Conservation (phyloP, 1,140 invertebrate species). For the Drosophila oshimai region DNA sequence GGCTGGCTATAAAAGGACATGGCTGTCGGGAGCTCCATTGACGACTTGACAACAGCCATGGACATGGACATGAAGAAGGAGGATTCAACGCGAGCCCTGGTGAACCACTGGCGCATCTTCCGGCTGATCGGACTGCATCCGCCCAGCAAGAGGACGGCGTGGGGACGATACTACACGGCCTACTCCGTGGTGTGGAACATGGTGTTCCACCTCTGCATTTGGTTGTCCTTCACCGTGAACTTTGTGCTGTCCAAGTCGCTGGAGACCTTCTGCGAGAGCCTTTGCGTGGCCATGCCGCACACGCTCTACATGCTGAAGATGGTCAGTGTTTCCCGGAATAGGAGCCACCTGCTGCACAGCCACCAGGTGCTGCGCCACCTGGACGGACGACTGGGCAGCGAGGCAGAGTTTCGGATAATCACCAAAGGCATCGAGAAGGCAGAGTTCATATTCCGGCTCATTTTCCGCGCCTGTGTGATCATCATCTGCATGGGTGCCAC, state of each 20-base stretch:
- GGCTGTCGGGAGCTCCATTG: background rate
- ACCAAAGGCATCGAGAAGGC: background rate
- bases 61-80: background rate
- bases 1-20: constrained; percentile 44
- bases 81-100: constrained; percentile 49
- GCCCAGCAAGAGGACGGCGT: constrained; percentile 3
- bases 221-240: constrained; percentile 10
- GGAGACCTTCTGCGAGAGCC: constrained; percentile 48
- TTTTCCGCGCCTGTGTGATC: background rate
- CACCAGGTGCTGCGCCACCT: constrained; percentile 23
- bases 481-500: accelerated
- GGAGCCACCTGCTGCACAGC: constrained; percentile 10
- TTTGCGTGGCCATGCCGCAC: constrained; percentile 28
- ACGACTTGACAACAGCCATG: background rate
- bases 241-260: constrained; percentile 8
- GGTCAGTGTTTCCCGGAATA: constrained; percentile 13
- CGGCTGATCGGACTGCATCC: constrained; percentile 33
- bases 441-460: background rate
- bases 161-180: constrained; percentile 26
- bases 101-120: constrained; percentile 52
- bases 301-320: constrained; percentile 40
- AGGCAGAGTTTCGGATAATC: constrained; percentile 21
- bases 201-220: background rate
- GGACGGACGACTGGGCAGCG: constrained; percentile 20
- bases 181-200: constrained; percentile 23